These are phyloP conservation scores for Heteropelma amictum DNA, from an alignment of 2,888 invertebrate species.

Conservation along the genomic window DNA sequence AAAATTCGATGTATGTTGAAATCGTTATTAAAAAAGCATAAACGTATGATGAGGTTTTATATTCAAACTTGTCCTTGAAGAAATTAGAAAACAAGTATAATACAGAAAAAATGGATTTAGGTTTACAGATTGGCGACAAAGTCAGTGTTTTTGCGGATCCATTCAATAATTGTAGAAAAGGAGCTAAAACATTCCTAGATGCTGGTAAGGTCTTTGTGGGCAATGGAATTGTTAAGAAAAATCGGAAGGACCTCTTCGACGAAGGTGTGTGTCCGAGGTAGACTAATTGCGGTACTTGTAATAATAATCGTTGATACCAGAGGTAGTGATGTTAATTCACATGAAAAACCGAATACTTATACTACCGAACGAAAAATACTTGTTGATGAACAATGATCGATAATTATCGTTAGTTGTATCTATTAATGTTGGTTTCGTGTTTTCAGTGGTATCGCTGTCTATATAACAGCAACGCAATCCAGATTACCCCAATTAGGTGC, in stretches of 20 bases:
- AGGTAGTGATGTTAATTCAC: too few relatives aligned
- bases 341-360: too few relatives aligned
- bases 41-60: too few relatives aligned
- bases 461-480: conserved; percentile 84
- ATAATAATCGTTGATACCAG: background rate
- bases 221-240: conserved; percentile 85
- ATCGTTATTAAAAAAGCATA: too few relatives aligned
- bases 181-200: conserved; percentile 81
- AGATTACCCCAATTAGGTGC: conserved; percentile 86
- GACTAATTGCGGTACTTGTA: conserved; percentile 1
- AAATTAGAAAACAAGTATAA: too few relatives aligned
- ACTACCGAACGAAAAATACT: too few relatives aligned
- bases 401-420: background rate
- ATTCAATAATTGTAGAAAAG: conserved; percentile 86
- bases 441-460: conserved; percentile 87
- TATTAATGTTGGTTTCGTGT: conserved; percentile 6
- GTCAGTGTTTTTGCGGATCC: conserved; percentile 90
- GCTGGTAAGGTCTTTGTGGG: conserved; percentile 86
- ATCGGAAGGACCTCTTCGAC: conserved; percentile 85
- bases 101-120: too few relatives aligned
- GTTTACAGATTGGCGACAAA: conserved; percentile 81
- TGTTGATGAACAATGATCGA: background rate
- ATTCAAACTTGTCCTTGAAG: too few relatives aligned
- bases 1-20: too few relatives aligned
- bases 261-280: conserved; percentile 79